These are phyloP conservation scores for rabbit (Oryctolagus cuniculus) DNA, from an alignment of 2,113 vertebrate genomes.

Conservation along the genomic window mOryCun1.1 NC_091433.1:14565501-14566000, in stretches of 20 bases:
- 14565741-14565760: slow-evolving; percentile 1
- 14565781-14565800: slow-evolving; percentile 15
- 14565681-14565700: neutral
- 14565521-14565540: no score
- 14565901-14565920: no score
- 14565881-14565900: no score
- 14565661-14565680: neutral
- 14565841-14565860: no score
- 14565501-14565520: no score
- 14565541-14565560: neutral
- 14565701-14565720: neutral
- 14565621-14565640: neutral
- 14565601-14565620: neutral
- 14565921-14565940: no score
- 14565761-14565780: neutral
- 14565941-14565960: no score
- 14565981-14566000: no score
- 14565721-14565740: neutral
- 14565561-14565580: accelerated
- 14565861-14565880: no score
- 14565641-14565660: neutral
- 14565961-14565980: no score
- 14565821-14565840: no score
- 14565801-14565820: no score
- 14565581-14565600: neutral